Evolutionary conservation across 2,113 vertebrate species (phyloP).

Genomic region (Circaetus cinerascens): DNA sequence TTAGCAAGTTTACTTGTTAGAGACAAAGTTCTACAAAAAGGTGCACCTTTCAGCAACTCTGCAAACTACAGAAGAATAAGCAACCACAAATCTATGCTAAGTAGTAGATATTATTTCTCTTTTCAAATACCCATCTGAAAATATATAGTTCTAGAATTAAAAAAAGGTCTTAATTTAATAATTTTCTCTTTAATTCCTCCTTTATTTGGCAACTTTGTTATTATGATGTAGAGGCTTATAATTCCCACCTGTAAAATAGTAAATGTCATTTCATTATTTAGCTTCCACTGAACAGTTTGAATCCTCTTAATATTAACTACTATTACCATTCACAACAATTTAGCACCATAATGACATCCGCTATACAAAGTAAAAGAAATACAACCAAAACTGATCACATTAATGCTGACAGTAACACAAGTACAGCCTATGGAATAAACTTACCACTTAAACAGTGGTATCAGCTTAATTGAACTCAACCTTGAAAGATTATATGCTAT

Average conservation of each 20-base stretch:
- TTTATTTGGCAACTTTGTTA: neutral
- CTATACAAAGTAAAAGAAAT: neutral
- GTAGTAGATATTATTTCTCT: neutral
- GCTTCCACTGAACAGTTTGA: neutral
- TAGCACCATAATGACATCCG: neutral
- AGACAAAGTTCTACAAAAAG: neutral
- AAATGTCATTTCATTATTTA: neutral
- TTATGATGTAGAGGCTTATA: neutral
- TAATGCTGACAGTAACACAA: neutral
- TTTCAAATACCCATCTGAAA: neutral
- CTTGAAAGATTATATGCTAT: neutral
- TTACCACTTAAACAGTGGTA: neutral
- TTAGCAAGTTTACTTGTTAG: neutral
- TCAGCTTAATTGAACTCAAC: neutral
- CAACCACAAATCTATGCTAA: neutral
- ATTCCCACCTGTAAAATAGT: neutral
- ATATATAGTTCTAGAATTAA: neutral
- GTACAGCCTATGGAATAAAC: neutral
- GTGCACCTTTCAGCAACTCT: neutral
- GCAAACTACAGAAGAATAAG: neutral
- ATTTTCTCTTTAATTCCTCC: neutral
- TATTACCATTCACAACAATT: neutral
- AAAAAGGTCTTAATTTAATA: neutral
- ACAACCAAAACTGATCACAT: neutral
- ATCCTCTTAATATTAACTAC: neutral